Evolutionary conservation across 2,797 vertebrate species (phyloP).

Genomic region (Cyprinodon diabolis): DNA sequence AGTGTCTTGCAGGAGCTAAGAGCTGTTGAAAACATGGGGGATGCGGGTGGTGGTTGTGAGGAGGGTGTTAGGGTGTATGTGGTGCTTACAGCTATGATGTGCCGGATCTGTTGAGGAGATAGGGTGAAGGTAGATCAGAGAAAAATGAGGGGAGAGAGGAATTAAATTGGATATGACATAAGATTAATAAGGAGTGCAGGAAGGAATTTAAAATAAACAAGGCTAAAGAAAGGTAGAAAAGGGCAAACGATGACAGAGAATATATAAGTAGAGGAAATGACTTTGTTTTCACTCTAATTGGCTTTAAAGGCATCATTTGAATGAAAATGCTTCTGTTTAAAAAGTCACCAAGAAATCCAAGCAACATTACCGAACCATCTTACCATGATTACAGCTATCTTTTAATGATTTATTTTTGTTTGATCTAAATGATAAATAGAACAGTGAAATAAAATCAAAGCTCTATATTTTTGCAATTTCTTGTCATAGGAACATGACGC

Average conservation of each 20-base stretch:
- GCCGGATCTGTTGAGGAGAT: conserved; percentile 50
- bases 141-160: conserved; percentile 2
- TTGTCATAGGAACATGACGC: conserved; percentile 34
- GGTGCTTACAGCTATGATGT: conserved; percentile 38
- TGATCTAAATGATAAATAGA: conserved; percentile 3
- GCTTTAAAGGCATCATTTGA: conserved; percentile 47
- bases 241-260: not conserved
- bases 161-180: conserved; percentile 16
- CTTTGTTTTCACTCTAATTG: conserved; percentile 36
- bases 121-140: conserved; percentile 27
- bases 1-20: conserved; percentile 59
- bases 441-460: conserved; percentile 10
- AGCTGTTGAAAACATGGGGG: conserved; percentile 47
- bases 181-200: conserved; percentile 29
- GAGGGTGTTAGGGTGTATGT: conserved; percentile 13
- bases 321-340: conserved; percentile 52
- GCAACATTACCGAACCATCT: conserved; percentile 14
- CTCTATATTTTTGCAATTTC: not conserved
- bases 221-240: not conserved
- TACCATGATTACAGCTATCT: conserved; percentile 10
- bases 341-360: conserved; percentile 38
- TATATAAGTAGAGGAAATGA: conserved; percentile 22
- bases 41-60: conserved; percentile 4
- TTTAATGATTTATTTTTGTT: conserved; percentile 3
- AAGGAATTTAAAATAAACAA: conserved; percentile 16